A percentile compares a stretch with the other conserved stretches of the same genome.
These are phyloP conservation scores for Pemphredon lugubris DNA, from an alignment of 2,888 invertebrate species.

Conservation along the genomic window DNA sequence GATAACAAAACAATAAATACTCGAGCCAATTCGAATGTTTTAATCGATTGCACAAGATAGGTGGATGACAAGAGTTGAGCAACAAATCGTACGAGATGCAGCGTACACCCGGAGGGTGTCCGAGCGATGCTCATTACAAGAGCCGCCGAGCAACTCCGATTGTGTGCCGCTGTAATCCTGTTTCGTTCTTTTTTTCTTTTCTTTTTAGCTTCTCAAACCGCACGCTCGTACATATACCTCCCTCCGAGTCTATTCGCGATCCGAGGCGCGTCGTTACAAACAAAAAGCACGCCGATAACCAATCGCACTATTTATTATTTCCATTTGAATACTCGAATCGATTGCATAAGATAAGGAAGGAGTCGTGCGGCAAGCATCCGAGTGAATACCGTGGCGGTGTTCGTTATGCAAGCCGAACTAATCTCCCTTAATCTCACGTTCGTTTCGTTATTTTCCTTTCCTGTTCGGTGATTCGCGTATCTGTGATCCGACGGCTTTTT, in stretches of 20 bases:
- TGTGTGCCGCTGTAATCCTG: constrained; percentile 29
- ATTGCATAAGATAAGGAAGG: constrained; percentile 1
- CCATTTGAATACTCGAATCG: constrained; percentile 25
- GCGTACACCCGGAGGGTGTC: constrained; percentile 39
- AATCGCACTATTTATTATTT: constrained; percentile 48
- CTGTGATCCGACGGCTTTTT: no score
- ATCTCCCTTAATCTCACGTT: no score
- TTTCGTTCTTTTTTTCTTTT: no score
- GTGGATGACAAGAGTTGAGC: constrained; percentile 43
- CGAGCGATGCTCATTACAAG: constrained; percentile 45
- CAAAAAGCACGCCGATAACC: constrained; percentile 36
- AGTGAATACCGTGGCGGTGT: no score
- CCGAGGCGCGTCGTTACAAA: no score
- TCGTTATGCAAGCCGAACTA: no score
- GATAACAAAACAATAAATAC: constrained; percentile 50
- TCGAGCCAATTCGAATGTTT: constrained; percentile 42
- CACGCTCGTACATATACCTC: constrained; percentile 3
- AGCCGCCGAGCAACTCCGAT: constrained; percentile 28
- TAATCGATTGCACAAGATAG: constrained; percentile 50
- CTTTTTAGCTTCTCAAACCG: neutral
- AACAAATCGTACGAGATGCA: constrained; percentile 40
- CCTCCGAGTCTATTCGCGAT: constrained; percentile 11
- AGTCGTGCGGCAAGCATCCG: no score
- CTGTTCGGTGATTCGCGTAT: no score
- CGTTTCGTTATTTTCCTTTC: no score